Evolutionary conservation across 2,888 invertebrate genomes (phyloP), one percentile per base, ranked within the genome.

Genomic region (Carcina quercana): DNA sequence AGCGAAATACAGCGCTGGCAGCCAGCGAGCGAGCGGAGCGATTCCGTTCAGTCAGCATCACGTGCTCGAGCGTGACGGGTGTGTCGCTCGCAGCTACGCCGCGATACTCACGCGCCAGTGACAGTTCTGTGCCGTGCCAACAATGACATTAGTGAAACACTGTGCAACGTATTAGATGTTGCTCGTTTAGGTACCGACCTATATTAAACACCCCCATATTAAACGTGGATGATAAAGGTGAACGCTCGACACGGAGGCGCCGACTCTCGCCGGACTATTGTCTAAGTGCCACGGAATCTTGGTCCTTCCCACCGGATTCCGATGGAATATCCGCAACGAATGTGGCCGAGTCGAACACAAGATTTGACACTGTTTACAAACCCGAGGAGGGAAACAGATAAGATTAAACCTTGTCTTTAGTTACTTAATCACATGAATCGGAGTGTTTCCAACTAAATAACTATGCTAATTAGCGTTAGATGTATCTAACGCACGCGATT

Each of bases 221-320:
- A 63, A 42, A 53, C 64, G 61, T 60, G 69, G 73, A 72, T 75
- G 67, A 61, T 69, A 78, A 74, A 80, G 82, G 82, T 82, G 75
- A 83, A 83, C 65, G 82, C 71, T 80, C 82, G 78, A 78, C 78
- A 67, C 78, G 80, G 76, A 76, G 72, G 74, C 80, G 80, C 80
- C 76, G 82, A 72, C 79, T 78, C 82, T 72, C 79, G 74, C 72
- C 68, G 68, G 54, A 70, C 73, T 79, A 82, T 82, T 82, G 82
- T 83, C 78, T 79, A 73, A 78, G 75, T 76, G 80, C 75, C 70
- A 68, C 76, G 76, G 79, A 74, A 78, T 82, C 82, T 79, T 79
- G 70, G 79, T 80, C 78, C 82, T 80, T 78, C 73, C 70, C 78
- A 78, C 73, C 72, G 72, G 69, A 79, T 75, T 74, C 78, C 75